phyloP scores from a whole-genome alignment of 2,888 invertebrate species.

The Parelbella ahira region DNA sequence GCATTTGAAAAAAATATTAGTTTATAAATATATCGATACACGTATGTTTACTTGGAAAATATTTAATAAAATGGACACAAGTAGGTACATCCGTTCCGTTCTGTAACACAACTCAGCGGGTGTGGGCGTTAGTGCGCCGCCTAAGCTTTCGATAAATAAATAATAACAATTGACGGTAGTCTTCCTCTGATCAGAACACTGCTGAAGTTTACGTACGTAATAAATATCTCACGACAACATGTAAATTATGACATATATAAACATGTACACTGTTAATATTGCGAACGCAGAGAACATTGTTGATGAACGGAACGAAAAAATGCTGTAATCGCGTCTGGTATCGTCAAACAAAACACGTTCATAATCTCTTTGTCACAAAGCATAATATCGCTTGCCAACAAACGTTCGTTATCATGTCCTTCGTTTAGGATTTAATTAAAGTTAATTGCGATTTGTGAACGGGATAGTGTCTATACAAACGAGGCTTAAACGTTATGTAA shows the following conservation, averaged over 20 bases:
- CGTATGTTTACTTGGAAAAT: too few species aligned
- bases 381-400: constrained; percentile 3
- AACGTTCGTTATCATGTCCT: too few species aligned
- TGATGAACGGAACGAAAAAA: constrained; percentile 3
- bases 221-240: background rate
- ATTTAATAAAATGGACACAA: too few species aligned
- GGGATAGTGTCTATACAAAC: too few species aligned
- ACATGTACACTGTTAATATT: too few species aligned
- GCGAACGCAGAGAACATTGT: background rate
- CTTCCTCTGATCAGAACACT: constrained; percentile 17
- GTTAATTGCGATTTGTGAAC: too few species aligned
- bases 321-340: background rate
- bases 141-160: constrained; percentile 8
- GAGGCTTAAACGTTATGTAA: too few species aligned
- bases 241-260: too few species aligned
- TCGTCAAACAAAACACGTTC: background rate
- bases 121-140: constrained; percentile 1
- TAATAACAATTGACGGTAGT: constrained; percentile 18
- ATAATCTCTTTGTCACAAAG: background rate
- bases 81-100: background rate
- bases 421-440: too few species aligned
- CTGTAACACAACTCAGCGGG: background rate
- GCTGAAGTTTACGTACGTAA: constrained; percentile 3
- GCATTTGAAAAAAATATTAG: too few species aligned
- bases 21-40: too few species aligned